Base-by-base conservation (phyloP, 2,888 invertebrate genomes). In the Tachystola acroxantha region DNA sequence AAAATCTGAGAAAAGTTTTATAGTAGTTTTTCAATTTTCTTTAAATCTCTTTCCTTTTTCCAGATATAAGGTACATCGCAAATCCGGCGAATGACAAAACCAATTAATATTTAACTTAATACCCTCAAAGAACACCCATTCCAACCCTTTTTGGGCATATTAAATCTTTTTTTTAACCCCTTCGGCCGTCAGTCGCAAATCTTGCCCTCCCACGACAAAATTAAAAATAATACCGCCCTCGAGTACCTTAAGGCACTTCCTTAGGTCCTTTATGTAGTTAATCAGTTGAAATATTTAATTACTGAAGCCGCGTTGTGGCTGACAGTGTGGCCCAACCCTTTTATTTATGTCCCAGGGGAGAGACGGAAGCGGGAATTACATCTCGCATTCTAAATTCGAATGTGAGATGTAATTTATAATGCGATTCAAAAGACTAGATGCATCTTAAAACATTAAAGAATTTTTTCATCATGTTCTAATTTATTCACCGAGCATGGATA, bases 261-360 rank as follows among this genome's bases (percentile, higher is more conserved):
- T 57, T 56, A 57, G 62, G 61, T 62, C 70, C 61, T 75, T 73
- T 72, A 64, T 68, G 72, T 62, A 78, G 79, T 84, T 84, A 84
- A 85, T 84, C 81, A 82, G 80, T 66, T 78, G 74, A 84, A 81
- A 85, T 81, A 84, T 82, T 82, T 85, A 85, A 85, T 85, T 84
- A 82, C 70, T 60, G 56, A 53, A 60, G 58, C 61, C 57, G 59
- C 62, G 63, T 59, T 67, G 68, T 57, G 60, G 57, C 63, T 68
- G 72, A 67, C 70, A 57, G 50, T 50, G 46, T 39, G 42, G 36
- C 45, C 50, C 51, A 56, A 58, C 63, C 64, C 63, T 50, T 70
- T 66, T 51, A 37, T 36, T 7, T 25, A 28, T 16, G 48, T 31
- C 24, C 7, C 37, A 52, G 56, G 50, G 39, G 14, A 47, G 2